Evolutionary conservation across 1,140 invertebrate species (phyloP).

Genomic region (Yoshiicerus persimilis): DNA sequence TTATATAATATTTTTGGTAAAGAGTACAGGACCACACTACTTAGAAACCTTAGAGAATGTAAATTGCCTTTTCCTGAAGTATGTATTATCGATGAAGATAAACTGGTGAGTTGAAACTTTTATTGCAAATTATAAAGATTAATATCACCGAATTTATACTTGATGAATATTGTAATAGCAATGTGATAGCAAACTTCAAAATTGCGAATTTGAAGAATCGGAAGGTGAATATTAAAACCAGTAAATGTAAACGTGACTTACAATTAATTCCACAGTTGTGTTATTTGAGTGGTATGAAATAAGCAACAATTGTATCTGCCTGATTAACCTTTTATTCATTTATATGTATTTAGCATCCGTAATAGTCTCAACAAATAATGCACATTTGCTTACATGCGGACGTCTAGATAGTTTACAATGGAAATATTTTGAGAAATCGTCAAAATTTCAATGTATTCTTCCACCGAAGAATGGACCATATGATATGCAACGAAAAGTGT

Average conservation of each 20-base stretch:
- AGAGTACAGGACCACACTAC: background rate
- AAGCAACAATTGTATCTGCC: background rate
- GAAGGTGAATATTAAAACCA: too few species aligned
- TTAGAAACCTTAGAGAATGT: background rate
- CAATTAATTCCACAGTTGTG: too few species aligned
- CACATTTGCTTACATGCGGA: background rate
- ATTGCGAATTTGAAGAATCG: too few species aligned
- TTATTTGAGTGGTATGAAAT: too few species aligned
- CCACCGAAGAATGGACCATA: background rate
- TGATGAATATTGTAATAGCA: background rate
- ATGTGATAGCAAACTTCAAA: too few species aligned
- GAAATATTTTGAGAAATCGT: background rate
- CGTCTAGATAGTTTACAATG: background rate
- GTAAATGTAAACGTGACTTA: too few species aligned
- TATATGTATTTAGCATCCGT: background rate
- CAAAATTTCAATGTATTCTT: background rate
- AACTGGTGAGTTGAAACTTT: background rate
- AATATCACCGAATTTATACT: background rate
- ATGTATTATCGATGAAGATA: background rate
- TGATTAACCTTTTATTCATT: background rate
- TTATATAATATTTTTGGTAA: too few species aligned
- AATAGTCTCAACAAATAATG: background rate
- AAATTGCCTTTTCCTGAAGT: background rate
- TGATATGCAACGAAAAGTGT: background rate
- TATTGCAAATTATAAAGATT: background rate